Evolutionary conservation across 2,113 vertebrate species (phyloP).

Genomic region (Myrmecobius fasciatus): DNA sequence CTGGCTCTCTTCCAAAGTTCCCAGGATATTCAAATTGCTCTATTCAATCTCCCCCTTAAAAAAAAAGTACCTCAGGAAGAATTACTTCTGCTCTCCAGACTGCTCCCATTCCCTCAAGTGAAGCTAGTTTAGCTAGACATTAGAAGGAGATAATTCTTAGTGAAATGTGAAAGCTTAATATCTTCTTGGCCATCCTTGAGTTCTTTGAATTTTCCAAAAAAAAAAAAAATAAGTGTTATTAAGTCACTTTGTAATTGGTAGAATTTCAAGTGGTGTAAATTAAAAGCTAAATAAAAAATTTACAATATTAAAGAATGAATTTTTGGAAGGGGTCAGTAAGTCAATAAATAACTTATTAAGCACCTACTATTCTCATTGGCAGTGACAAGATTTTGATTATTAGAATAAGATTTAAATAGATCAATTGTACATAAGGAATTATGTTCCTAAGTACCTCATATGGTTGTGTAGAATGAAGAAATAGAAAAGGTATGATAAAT

Average conservation of each 20-base stretch:
- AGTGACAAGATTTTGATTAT: neutral
- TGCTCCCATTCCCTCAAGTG: slow-evolving; percentile 6
- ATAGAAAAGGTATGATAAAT: neutral
- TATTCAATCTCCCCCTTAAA: neutral
- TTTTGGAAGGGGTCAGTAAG: neutral
- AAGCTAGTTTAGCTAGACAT: neutral
- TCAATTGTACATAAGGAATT: neutral
- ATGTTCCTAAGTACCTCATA: neutral
- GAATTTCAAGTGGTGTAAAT: neutral
- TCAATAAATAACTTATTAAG: neutral
- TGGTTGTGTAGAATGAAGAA: slow-evolving; percentile 2
- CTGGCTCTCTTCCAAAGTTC: neutral
- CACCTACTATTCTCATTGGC: neutral
- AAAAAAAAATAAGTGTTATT: slow-evolving; percentile 1
- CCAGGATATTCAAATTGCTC: neutral
- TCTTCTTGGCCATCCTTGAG: neutral
- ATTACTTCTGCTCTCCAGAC: neutral
- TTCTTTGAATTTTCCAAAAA: slow-evolving; percentile 18
- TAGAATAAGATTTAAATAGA: neutral
- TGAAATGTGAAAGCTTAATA: neutral
- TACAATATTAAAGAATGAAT: slow-evolving; percentile 25
- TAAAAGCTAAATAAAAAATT: slow-evolving; percentile 35
- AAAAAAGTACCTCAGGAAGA: neutral
- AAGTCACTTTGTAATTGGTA: neutral
- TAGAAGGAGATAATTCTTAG: slow-evolving; percentile 15